phyloP scores from a whole-genome alignment of 2,797 vertebrate genomes.

The Poecilia wingei region DNA sequence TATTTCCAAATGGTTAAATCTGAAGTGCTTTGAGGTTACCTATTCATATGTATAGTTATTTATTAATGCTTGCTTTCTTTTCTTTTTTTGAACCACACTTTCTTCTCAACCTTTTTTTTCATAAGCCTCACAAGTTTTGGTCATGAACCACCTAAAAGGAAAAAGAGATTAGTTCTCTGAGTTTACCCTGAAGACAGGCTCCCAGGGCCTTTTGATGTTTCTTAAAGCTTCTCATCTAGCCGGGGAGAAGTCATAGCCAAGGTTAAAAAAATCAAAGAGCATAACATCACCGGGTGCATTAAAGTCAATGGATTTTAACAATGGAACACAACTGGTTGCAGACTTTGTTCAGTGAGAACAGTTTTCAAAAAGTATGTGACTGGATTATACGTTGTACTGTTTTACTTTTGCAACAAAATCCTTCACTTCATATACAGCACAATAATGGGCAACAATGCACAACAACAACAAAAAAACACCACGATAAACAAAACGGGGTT shows the following conservation, averaged over 20 bases:
- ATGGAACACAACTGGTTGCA: slow-evolving; percentile 1
- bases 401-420: not conserved
- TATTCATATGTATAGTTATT: not conserved
- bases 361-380: not conserved
- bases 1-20: not conserved
- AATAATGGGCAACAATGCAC: not conserved
- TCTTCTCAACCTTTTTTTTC: not conserved
- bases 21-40: not conserved
- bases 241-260: slow-evolving; percentile 5
- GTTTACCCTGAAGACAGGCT: slow-evolving; percentile 18
- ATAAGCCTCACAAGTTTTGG: not conserved
- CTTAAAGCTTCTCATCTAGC: slow-evolving; percentile 11
- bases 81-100: not conserved
- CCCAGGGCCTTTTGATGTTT: slow-evolving; percentile 24
- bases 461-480: not conserved
- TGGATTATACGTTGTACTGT: not conserved
- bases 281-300: slow-evolving; percentile 7
- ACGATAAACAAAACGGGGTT: not conserved
- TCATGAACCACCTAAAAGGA: slow-evolving; percentile 10
- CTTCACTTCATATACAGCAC: not conserved
- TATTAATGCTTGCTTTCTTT: slow-evolving; percentile 7
- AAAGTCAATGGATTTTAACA: slow-evolving; percentile 17
- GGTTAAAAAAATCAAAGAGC: slow-evolving; percentile 18
- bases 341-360: slow-evolving; percentile 6
- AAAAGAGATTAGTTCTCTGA: slow-evolving; percentile 21